Percentiles rank a stretch among this genome's conserved stretches.
Conservation (phyloP, 1,140 invertebrate species). For the Choristoneura fumiferana region DNA sequence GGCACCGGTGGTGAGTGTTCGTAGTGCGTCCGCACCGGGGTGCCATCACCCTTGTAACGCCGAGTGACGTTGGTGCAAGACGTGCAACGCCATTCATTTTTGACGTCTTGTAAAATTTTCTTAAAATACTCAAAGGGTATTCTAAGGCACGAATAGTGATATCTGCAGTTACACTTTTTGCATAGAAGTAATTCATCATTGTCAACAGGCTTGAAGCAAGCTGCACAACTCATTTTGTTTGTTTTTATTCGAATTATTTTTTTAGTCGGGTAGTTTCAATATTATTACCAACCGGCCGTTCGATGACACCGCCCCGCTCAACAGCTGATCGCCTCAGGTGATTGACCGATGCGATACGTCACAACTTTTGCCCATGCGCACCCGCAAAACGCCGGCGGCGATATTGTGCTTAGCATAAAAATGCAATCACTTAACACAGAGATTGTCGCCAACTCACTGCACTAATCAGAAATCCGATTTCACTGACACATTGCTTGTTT, state of each 20-base stretch:
- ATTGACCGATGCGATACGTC: background rate
- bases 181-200: background rate
- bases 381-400: background rate
- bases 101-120: background rate
- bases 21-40: background rate
- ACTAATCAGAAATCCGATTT: background rate
- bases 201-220: background rate
- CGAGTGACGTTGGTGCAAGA: background rate
- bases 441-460: background rate
- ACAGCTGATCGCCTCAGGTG: background rate
- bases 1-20: background rate
- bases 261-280: no score
- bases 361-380: background rate
- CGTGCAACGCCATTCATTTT: background rate
- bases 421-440: background rate
- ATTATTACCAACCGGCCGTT: background rate
- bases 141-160: background rate
- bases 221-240: background rate
- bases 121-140: background rate
- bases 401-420: background rate
- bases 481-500: background rate
- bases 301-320: no score
- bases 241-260: no score
- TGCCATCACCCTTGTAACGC: background rate
- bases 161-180: background rate